phyloP scores from a whole-genome alignment of 2,113 vertebrate species.

The Chamaea fasciata region DNA sequence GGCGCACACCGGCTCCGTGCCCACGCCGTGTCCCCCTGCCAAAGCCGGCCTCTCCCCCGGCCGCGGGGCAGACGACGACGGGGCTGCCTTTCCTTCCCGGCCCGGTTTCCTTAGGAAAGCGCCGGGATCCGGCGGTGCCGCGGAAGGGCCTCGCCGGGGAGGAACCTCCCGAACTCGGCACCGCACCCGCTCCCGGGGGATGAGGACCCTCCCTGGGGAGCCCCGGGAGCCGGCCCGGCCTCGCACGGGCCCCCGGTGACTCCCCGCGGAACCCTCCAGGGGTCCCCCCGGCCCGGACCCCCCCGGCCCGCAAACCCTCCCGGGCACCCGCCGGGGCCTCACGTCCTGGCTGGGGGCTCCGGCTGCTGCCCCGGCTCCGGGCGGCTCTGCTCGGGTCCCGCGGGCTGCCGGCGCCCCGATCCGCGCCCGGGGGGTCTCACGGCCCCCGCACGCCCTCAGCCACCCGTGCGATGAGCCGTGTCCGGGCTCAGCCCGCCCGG shows the following conservation, averaged over 20 bases:
- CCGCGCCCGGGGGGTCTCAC: neutral
- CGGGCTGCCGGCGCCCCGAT: neutral
- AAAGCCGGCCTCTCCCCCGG: neutral
- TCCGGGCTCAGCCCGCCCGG: neutral
- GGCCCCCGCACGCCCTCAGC: fast-evolving
- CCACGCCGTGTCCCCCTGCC: neutral
- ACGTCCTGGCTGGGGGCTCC: neutral
- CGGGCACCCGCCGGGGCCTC: neutral
- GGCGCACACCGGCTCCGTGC: neutral
- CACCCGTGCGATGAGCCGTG: neutral
- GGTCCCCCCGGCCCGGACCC: fast-evolving
- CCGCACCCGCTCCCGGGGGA: fast-evolving
- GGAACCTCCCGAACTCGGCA: neutral
- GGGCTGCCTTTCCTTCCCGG: neutral
- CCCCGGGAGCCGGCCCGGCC: neutral
- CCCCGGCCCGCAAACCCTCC: too few species aligned
- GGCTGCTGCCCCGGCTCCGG: neutral
- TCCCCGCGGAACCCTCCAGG: fast-evolving
- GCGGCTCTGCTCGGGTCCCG: neutral
- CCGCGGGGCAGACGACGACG: neutral
- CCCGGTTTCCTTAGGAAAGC: neutral
- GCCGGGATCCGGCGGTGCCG: neutral
- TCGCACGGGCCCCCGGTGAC: fast-evolving
- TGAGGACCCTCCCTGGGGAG: fast-evolving
- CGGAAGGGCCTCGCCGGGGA: neutral